Evolutionary conservation across 2,888 invertebrate species (phyloP).

Genomic region (Adelognathus sp.): DNA sequence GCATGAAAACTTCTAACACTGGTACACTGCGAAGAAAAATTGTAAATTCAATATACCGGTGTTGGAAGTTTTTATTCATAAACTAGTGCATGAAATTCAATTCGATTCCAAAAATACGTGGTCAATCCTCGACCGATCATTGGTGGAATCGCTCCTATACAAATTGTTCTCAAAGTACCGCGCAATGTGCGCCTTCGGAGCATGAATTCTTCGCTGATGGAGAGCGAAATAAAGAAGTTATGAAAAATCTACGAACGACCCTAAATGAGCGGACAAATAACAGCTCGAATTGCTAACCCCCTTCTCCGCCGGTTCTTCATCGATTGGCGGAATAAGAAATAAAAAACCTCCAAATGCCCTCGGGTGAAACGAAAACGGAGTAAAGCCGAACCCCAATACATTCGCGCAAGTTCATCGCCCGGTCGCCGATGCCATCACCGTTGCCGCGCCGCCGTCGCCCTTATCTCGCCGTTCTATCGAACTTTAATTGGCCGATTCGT

Average conservation of each 20-base stretch:
- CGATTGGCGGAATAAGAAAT: slow-evolving; percentile 43
- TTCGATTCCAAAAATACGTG: no score
- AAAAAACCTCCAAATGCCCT: slow-evolving; percentile 31
- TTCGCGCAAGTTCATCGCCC: slow-evolving; percentile 61
- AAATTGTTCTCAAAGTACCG: no score
- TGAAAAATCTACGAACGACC: not conserved
- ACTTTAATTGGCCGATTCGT: slow-evolving; percentile 81
- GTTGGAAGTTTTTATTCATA: no score
- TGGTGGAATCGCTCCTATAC: no score
- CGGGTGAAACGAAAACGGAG: slow-evolving; percentile 41
- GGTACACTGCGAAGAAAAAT: no score
- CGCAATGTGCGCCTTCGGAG: no score
- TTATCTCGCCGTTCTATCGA: slow-evolving; percentile 78
- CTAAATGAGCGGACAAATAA: not conserved
- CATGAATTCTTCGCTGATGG: not conserved
- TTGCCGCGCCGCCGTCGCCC: slow-evolving; percentile 62
- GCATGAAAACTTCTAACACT: no score
- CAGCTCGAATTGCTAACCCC: slow-evolving; percentile 10
- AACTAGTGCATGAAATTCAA: no score
- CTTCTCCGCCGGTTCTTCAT: slow-evolving; percentile 14
- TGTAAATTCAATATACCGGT: no score
- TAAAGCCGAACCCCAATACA: slow-evolving; percentile 38
- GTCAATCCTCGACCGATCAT: no score
- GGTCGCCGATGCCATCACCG: slow-evolving; percentile 37
- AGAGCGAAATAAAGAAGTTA: not conserved